phyloP scores from a whole-genome alignment of 2,888 invertebrate species.

The Meteorus colon region DNA sequence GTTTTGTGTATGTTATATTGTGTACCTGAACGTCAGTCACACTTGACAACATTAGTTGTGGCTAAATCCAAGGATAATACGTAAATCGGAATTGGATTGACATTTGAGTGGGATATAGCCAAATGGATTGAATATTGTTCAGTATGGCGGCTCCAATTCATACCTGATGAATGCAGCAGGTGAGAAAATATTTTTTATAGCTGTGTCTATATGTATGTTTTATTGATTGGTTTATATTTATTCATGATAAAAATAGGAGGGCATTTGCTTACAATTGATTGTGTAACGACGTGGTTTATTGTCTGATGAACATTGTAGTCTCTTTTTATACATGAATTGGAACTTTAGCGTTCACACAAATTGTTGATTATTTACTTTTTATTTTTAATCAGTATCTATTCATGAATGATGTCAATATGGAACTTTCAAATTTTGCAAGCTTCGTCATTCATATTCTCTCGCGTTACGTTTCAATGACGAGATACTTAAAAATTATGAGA shows the following conservation, averaged over 20 bases:
- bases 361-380: not conserved
- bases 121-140: slow-evolving; percentile 19
- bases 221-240: slow-evolving; percentile 15
- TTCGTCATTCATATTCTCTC: no score
- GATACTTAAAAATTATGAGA: no score
- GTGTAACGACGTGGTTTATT: not conserved
- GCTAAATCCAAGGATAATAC: not conserved
- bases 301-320: not conserved
- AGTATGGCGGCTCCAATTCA: slow-evolving; percentile 31
- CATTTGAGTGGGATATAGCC: not conserved
- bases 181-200: slow-evolving; percentile 21
- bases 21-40: not conserved
- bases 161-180: slow-evolving; percentile 25
- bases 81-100: not conserved
- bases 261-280: not conserved
- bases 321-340: not conserved
- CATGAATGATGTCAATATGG: no score
- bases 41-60: slow-evolving; percentile 1
- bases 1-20: no score
- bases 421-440: no score
- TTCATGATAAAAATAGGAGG: not conserved
- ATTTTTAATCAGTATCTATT: not conserved
- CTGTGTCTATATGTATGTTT: slow-evolving; percentile 4
- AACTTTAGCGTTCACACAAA: not conserved
- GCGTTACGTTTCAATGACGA: no score